These are phyloP conservation scores for Palaemon carinicauda DNA, from an alignment of 1,140 invertebrate species.

Conservation along the genomic window DNA sequence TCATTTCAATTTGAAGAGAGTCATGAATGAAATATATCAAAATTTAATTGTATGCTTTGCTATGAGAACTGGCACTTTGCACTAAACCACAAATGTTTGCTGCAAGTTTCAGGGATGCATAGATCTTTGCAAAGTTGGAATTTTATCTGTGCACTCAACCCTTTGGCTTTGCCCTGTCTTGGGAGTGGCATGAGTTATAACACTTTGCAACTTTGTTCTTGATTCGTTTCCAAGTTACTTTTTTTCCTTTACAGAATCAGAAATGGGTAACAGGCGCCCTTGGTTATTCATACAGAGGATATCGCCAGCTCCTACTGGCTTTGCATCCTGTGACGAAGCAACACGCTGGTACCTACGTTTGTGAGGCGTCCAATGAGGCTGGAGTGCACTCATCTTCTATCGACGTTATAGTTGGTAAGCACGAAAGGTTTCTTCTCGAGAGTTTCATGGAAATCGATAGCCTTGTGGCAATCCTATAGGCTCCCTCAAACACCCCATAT, in stretches of 20 bases:
- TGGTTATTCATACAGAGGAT: slow-evolving; percentile 49
- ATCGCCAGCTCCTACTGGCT: slow-evolving; percentile 34
- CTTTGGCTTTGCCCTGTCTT: too few relatives aligned
- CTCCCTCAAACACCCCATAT: too few relatives aligned
- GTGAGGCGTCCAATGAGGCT: slow-evolving; percentile 50
- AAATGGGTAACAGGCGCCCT: slow-evolving; percentile 45
- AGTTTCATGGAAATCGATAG: too few relatives aligned
- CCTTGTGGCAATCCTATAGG: too few relatives aligned
- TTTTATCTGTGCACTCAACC: too few relatives aligned
- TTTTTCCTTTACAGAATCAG: slow-evolving; percentile 26
- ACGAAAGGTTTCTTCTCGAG: not conserved
- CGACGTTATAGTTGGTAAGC: slow-evolving; percentile 45
- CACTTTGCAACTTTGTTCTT: not conserved
- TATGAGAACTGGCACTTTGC: too few relatives aligned
- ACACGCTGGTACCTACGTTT: slow-evolving; percentile 48
- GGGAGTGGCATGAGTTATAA: not conserved
- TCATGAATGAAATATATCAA: too few relatives aligned
- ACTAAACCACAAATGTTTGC: too few relatives aligned
- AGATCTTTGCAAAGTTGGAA: too few relatives aligned
- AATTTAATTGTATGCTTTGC: too few relatives aligned
- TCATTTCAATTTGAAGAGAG: too few relatives aligned
- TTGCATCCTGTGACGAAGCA: slow-evolving; percentile 33
- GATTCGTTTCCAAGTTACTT: not conserved
- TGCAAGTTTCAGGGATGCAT: too few relatives aligned
- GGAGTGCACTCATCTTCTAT: slow-evolving; percentile 45